A percentile compares a stretch with the other conserved stretches of the same genome.
Evolutionary conservation across 2,113 vertebrate species (phyloP).

Genomic region (Sigmodon hispidus): DNA sequence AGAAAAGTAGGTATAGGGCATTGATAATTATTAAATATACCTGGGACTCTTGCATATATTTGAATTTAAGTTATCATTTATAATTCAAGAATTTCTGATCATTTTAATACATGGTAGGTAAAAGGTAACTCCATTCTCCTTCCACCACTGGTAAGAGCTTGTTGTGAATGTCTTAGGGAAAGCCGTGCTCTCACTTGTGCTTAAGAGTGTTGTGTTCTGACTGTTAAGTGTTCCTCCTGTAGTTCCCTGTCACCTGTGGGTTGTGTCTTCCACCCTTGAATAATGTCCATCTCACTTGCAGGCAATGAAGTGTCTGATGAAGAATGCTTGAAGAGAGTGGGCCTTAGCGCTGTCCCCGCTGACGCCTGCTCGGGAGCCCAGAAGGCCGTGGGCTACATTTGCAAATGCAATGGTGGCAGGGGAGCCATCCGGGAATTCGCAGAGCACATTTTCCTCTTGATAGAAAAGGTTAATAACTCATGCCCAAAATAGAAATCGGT

Average conservation of each 20-base stretch:
- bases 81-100: not conserved
- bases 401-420: slow-evolving; percentile 85
- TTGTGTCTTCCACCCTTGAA: not conserved
- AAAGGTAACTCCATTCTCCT: not conserved
- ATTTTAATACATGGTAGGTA: not conserved
- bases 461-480: slow-evolving; percentile 87
- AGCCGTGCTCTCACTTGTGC: not conserved
- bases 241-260: not conserved
- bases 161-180: not conserved
- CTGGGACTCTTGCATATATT: not conserved
- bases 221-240: not conserved
- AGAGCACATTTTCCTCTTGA: slow-evolving; percentile 90
- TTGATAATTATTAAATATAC: not conserved
- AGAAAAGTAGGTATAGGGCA: not conserved
- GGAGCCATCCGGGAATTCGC: slow-evolving; percentile 93
- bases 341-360: slow-evolving; percentile 89
- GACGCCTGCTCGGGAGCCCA: slow-evolving; percentile 86
- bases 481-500: slow-evolving; percentile 78
- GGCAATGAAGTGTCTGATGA: slow-evolving; percentile 91
- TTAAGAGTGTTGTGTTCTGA: not conserved
- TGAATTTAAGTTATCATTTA: not conserved
- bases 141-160: not conserved
- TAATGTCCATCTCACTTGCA: slow-evolving; percentile 67
- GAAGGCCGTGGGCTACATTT: slow-evolving; percentile 90
- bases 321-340: slow-evolving; percentile 89